Base-by-base conservation (phyloP, 1,140 invertebrate species). In the Lordiphosa stackelbergi region DNA sequence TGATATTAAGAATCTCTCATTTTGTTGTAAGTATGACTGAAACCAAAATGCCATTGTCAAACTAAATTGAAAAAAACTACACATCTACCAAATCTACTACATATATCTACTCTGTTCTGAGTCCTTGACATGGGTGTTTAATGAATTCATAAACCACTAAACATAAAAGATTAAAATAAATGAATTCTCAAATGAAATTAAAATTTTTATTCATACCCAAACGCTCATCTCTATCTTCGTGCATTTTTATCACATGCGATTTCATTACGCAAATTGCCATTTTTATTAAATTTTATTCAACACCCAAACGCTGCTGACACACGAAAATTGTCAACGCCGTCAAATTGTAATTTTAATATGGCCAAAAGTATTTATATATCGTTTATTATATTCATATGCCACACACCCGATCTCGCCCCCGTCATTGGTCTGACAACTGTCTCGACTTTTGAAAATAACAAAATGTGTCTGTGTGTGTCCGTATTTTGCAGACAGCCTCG, bases 231-330 rank as follows among this genome's bases (percentile, higher is more conserved):
- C 36, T 8, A 16, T 28, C 55, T 10, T 43, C 41, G 31, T 41
- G 56, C 38, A 22, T 66, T 57, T 63, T 66, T 57, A 62, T 81
- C 74, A 70, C 74, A 74, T 53, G 58, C 57, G 49, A 66, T 79
- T 79, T 74, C 70, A 81, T 81, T 81, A 68, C 66, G 66, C 58
- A 71, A 81, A 81, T 79, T 74, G 66, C 48, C 64, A 71, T 71
- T 79, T 74, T 54, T 64, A 81, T 79, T 74, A 69, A 81, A 81
- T 81, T 68, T 47, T 60, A 55, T 53, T 40, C 34, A 43, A 31
- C 43, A 37, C 36, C 41, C 36, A 34, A 42, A 60, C 52, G 6
- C 52, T 46, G 43, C 43, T 46, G 43, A 46, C 43, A 46, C 24
- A 47, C 47, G 52, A 60, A 81, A 81, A 81, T 69, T 79, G 75